Evolutionary conservation across 1,140 invertebrate species (phyloP), one percentile per base, ranked within the genome.

Genomic region (Diplogasteroides magnus): DNA sequence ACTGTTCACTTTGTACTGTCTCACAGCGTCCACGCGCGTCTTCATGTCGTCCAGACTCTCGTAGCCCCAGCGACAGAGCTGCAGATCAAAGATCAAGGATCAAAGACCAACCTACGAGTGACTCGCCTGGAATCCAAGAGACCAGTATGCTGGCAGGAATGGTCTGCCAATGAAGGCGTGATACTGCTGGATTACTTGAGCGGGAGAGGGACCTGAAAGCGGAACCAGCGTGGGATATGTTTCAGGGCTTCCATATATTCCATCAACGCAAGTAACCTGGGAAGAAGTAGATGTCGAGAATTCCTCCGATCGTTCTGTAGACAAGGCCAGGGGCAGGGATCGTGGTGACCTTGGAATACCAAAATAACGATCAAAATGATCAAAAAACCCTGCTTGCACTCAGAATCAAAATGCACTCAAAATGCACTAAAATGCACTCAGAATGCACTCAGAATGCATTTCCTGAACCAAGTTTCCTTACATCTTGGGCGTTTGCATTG

Each of bases 301-400:
- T 73, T 14, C 80, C 80, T 31, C 80, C 80, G 62, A 81, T 83
- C 0, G 80, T 77, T 28, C 80, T 37, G 67, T 82, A 82, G 61
- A 77, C 77, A 1, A 82, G 55, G 28, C 77, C 69, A 2, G 80
- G 80, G 23, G 70, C 80, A 14, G 80, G 82, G 55, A 80, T 75
- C 14, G 77, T 82, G 14, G 75, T 78, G 1, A 80, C 70, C 69
- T 82, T 77, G 37, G 19, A 55, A 92, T 86, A 0, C 88, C 89
- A n/a, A n/a, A n/a, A n/a, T n/a, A n/a, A n/a, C n/a, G n/a, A n/a
- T 3, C 90, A 90, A 0, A 87, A 86, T 19, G 90, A 90, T 79
- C 91, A 89, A 0, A 91, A 80, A 37, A 90, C 87, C 29, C 92
- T 85, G 80, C 92, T 90, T 78, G 83, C 80, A 13, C 84, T 83